These are phyloP conservation scores for Sebastiscus albofasciatus DNA, from an alignment of 2,797 vertebrate species.

Conservation along the genomic window DNA sequence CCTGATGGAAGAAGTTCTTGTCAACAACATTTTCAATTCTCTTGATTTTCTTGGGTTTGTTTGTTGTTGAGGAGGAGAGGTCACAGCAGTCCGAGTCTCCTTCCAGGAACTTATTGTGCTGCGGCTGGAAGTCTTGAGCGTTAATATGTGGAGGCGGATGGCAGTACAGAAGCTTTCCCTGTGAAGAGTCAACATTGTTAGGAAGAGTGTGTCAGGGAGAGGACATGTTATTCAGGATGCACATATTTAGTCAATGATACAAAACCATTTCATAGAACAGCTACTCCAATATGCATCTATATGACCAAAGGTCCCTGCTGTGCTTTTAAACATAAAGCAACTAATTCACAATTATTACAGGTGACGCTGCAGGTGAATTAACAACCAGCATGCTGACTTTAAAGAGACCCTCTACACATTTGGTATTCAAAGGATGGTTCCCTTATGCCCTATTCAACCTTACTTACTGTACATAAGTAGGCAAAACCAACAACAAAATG, in stretches of 20 bases:
- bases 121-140: constrained; percentile 89
- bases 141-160: constrained; percentile 90
- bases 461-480: not conserved
- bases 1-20: constrained; percentile 96
- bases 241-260: not conserved
- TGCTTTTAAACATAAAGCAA: not conserved
- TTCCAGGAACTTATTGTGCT: constrained; percentile 77
- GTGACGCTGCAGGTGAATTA: not conserved
- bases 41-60: constrained; percentile 77
- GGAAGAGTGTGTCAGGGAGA: not conserved
- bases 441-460: not conserved
- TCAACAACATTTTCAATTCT: constrained; percentile 95
- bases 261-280: not conserved
- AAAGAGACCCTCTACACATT: too few relatives aligned
- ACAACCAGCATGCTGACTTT: not conserved
- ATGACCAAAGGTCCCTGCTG: not conserved
- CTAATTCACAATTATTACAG: not conserved
- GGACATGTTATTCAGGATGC: not conserved
- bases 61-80: constrained; percentile 9
- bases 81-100: constrained; percentile 23
- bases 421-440: not conserved
- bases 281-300: not conserved
- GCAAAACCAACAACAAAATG: not conserved
- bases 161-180: constrained; percentile 97
- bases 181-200: constrained; percentile 10